Evolutionary conservation across 1,140 invertebrate genomes (phyloP), one percentile per base, ranked within the genome.

Genomic region (Temnothorax longispinosus): DNA sequence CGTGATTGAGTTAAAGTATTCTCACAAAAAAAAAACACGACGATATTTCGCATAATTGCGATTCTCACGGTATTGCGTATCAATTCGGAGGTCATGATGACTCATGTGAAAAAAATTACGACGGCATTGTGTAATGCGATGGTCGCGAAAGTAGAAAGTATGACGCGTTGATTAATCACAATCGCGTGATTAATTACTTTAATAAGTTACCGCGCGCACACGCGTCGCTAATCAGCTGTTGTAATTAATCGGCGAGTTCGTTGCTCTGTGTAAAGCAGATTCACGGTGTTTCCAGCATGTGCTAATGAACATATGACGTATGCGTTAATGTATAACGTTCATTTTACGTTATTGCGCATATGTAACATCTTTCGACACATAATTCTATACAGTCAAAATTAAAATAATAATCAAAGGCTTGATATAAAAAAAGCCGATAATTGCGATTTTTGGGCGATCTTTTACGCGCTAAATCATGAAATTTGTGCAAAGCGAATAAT

Each of bases 221-320:
- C 64, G 44, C 64, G 44, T 32, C 72, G 64, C 47, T 54, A 75
- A 89, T 90, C 87, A 78, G 56, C 84, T 88, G 54, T 89, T 77
- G 89, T 72, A 89, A 90, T 90, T 90, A 89, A 89, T 90, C 77
- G 88, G 21, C 72, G 78, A 11, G 89, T 90, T 90, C 89, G 85
- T 89, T 87, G 89, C 88, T 75, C 85, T 64, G 27, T 27, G 62
- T 1, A 2, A 67, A 80, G n/a, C 35, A 65, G 18, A 69, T n/a
- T 85, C 32, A 47, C 38, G 1, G 32, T 47, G 35, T 50, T 41
- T 67, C 3, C 35, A 67, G 11, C 27, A 47, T 27, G 44, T 27
- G 35, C 11, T 54, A 35, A 35, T 18, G 5, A 7, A 38, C 7
- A n/a, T 18, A 35, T 67, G 47, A 13, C 47, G 10, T 44, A 44